These are phyloP conservation scores for Hippasteria phrygiana DNA, from an alignment of 53 echinoderm and acorn worm genomes.

Conservation along the genomic window DNA sequence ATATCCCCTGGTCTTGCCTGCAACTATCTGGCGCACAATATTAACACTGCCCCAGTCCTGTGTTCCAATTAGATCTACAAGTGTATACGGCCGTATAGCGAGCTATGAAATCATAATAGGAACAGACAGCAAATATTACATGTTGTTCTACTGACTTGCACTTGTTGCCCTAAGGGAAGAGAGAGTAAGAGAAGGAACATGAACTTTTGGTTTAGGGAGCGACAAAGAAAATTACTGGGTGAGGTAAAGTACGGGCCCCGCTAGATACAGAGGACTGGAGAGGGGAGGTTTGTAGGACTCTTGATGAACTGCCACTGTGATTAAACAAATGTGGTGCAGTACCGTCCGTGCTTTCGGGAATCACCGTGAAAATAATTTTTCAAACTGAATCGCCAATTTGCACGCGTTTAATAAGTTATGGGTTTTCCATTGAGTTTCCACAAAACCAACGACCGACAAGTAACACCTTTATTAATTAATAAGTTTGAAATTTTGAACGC, in stretches of 20 bases:
- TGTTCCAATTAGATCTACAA: constrained; percentile 66
- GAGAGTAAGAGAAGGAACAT: neutral
- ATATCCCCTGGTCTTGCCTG: constrained; percentile 18
- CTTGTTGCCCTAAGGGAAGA: constrained; percentile 48
- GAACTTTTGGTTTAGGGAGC: neutral
- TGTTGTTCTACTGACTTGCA: constrained; percentile 62
- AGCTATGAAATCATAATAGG: constrained; percentile 46
- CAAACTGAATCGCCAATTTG: too few species aligned
- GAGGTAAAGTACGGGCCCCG: constrained; percentile 18
- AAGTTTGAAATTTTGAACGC: too few species aligned
- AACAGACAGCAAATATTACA: constrained; percentile 67
- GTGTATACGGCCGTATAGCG: constrained; percentile 27
- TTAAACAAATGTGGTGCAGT: too few species aligned
- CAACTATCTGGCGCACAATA: constrained; percentile 54
- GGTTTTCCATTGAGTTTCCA: too few species aligned
- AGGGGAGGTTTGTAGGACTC: neutral
- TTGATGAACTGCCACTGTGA: neutral
- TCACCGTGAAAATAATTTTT: too few species aligned
- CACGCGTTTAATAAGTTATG: too few species aligned
- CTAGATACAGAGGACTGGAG: neutral
- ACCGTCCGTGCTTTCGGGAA: too few species aligned
- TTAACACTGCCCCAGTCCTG: constrained; percentile 46
- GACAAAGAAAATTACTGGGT: constrained; percentile 47
- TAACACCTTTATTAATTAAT: too few species aligned
- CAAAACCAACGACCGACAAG: too few species aligned